phyloP scores from a whole-genome alignment of 2,113 vertebrate species.

The Heterochromis multidens region DNA sequence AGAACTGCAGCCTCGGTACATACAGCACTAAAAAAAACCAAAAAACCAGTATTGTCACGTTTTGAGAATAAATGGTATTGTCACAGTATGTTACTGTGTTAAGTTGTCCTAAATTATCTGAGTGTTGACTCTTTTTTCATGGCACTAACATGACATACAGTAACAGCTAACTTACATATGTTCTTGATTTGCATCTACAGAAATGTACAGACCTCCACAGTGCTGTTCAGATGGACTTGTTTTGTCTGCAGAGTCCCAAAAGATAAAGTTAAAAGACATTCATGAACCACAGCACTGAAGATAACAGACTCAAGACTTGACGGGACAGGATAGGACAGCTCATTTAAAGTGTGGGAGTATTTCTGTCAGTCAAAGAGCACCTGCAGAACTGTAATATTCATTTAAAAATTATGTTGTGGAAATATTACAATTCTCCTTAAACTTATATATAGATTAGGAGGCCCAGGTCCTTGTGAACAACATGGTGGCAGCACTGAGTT shows the following conservation, averaged over 20 bases:
- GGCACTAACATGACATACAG: not conserved
- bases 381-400: not conserved
- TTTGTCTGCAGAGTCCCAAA: not conserved
- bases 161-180: not conserved
- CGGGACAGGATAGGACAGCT: no score
- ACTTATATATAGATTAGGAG: not conserved
- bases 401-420: not conserved
- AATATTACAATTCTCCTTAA: not conserved
- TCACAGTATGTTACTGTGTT: not conserved
- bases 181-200: not conserved
- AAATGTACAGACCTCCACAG: not conserved
- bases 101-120: not conserved
- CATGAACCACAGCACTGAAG: not conserved
- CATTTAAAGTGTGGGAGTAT: not conserved
- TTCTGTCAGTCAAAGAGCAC: fast-evolving
- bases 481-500: not conserved
- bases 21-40: not conserved
- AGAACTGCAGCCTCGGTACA: not conserved
- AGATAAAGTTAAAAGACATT: not conserved
- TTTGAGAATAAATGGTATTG: not conserved
- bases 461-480: not conserved
- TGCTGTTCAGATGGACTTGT: not conserved
- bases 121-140: not conserved
- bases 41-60: not conserved
- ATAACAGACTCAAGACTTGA: not conserved